phyloP scores from a whole-genome alignment of 2,797 vertebrate species.

The Moxostoma hubbsi region DNA sequence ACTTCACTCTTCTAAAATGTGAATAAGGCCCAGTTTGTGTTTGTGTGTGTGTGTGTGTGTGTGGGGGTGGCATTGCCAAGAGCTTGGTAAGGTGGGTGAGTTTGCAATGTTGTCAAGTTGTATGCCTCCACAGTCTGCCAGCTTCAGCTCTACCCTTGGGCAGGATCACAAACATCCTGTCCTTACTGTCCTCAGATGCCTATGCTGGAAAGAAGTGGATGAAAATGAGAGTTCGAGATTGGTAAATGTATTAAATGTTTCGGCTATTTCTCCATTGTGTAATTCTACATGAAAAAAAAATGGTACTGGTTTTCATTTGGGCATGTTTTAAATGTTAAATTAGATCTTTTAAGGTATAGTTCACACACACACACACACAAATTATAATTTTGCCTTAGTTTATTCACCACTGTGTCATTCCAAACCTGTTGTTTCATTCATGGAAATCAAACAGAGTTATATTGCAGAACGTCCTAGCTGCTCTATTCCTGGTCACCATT shows the following conservation, averaged over 20 bases:
- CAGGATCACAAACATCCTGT: conserved; percentile 6
- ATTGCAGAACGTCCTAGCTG: too few relatives aligned
- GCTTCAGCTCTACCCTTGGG: conserved; percentile 33
- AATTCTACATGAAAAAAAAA: too few relatives aligned
- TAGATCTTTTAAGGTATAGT: too few relatives aligned
- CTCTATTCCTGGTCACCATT: too few relatives aligned
- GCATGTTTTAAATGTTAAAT: too few relatives aligned
- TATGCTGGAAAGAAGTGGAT: background rate
- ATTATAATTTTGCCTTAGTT: too few relatives aligned
- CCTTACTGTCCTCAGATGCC: conserved; percentile 2
- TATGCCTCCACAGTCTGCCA: conserved; percentile 19
- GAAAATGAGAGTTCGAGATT: background rate
- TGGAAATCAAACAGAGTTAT: too few relatives aligned
- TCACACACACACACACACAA: too few relatives aligned
- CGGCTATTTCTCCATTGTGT: too few relatives aligned
- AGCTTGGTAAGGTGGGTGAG: background rate
- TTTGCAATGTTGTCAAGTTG: conserved; percentile 11
- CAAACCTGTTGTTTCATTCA: too few relatives aligned
- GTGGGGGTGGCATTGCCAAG: background rate
- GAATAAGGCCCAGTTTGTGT: background rate
- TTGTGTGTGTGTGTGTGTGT: background rate
- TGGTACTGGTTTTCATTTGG: too few relatives aligned
- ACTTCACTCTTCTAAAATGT: background rate
- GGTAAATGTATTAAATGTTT: background rate
- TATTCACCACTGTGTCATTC: too few relatives aligned